phyloP scores from a whole-genome alignment of 1,140 invertebrate genomes.

The Ips typographus region DNA sequence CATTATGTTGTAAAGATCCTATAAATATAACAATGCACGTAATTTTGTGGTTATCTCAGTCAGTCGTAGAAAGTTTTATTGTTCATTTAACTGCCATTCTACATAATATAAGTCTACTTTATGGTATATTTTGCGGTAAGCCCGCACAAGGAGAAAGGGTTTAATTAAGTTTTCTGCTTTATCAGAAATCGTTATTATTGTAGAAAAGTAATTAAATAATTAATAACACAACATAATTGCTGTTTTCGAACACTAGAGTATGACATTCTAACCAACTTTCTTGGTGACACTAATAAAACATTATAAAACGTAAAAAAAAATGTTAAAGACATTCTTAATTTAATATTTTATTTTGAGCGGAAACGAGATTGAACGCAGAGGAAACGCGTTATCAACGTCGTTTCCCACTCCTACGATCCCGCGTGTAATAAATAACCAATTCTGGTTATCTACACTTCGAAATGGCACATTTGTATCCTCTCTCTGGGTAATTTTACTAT shows the following conservation, averaged over 20 bases:
- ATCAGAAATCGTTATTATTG: background rate
- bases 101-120: too few relatives aligned
- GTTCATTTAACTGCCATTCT: too few relatives aligned
- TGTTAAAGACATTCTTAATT: background rate
- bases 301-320: too few relatives aligned
- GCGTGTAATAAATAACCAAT: slow-evolving; percentile 16
- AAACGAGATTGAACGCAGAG: slow-evolving; percentile 8
- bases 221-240: background rate
- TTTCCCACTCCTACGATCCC: slow-evolving; percentile 12
- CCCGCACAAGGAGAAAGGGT: background rate
- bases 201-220: background rate
- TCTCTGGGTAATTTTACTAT: slow-evolving; percentile 5
- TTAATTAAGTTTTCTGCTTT: background rate
- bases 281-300: background rate
- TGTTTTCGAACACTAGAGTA: background rate
- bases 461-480: slow-evolving; percentile 17
- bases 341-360: slow-evolving; percentile 9
- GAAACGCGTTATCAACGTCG: slow-evolving; percentile 11
- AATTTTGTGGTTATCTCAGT: too few relatives aligned
- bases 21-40: too few relatives aligned
- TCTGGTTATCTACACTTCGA: slow-evolving; percentile 10
- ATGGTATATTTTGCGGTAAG: too few relatives aligned
- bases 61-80: too few relatives aligned
- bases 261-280: background rate
- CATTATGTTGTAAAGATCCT: too few relatives aligned